These are phyloP conservation scores for Manis pentadactyla DNA, from an alignment of 2,797 vertebrate genomes.

Conservation along the genomic window DNA sequence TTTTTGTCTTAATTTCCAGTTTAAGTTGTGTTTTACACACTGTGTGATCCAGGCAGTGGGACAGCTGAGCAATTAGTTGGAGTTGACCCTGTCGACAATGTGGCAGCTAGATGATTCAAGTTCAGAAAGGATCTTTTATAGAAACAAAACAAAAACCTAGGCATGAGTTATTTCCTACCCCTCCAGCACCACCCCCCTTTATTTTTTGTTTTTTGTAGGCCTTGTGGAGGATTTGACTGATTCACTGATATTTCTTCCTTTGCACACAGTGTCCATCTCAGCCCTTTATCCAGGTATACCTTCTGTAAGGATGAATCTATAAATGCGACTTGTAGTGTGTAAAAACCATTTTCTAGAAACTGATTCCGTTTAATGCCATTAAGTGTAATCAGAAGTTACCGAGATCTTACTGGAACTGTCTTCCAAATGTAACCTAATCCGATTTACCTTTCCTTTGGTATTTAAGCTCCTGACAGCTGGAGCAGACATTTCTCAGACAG, in stretches of 20 bases:
- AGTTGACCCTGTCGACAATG: neutral
- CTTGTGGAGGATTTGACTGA: neutral
- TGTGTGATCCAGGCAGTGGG: neutral
- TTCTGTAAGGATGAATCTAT: conserved; percentile 20
- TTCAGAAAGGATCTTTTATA: conserved; percentile 47
- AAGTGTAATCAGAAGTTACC: conserved; percentile 74
- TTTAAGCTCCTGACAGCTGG: conserved; percentile 60
- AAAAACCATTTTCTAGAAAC: conserved; percentile 71
- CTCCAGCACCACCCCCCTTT: neutral
- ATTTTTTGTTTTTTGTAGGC: neutral
- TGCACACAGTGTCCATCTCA: neutral
- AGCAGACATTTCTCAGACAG: conserved; percentile 73
- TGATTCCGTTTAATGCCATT: conserved; percentile 74
- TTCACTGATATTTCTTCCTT: conserved; percentile 39
- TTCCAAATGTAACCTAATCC: conserved; percentile 78
- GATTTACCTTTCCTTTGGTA: conserved; percentile 77
- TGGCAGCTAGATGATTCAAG: conserved; percentile 6
- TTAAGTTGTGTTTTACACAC: conserved; percentile 30
- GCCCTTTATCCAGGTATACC: neutral
- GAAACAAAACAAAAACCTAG: neutral
- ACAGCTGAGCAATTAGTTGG: neutral
- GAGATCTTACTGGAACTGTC: conserved; percentile 73
- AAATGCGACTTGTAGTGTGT: conserved; percentile 47
- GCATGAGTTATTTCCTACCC: neutral
- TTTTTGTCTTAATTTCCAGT: neutral